Evolutionary conservation across 64 coral and sea anemone genomes (phyloP), one percentile per base, ranked within the genome.

Genomic region (Stichodactyla helianthus): DNA sequence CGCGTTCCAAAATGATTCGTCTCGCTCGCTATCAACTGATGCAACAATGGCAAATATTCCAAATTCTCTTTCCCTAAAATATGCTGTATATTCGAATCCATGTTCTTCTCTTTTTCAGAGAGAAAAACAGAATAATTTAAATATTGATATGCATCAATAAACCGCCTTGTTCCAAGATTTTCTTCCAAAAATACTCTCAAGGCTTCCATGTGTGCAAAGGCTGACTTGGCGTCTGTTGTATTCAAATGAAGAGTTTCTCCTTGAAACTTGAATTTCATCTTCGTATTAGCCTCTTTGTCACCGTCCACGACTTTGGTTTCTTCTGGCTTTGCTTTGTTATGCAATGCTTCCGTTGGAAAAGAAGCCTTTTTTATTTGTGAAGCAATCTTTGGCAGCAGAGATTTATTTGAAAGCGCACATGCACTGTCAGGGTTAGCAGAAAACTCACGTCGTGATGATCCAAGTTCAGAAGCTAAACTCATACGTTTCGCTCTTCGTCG

Each of bases 71-170:
- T 83, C 5, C 90, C 90, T 54, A 92, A 55, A 20, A 92, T 87
- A 17, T 58, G 59, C 60, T 14, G 44, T 13, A 83, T 77, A 70
- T 14, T 76, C 52, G 16, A 12, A 0, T 55, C 79, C 9, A 74
- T 19, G 23, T 71, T 55, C 53, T 81, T 60, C 23, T 82, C 26
- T 22, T 82, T 54, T 15, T 92, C 85, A 22, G 54, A 84, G 10
- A 63, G 27, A 82, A 71, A 54, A 5, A 84, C 71, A 12, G 65
- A 61, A 14, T 82, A 54, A n/a, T 53, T 87, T 31, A 92, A 51
- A 55, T 92, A 92, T 71, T 63, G 84, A 59, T 92, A 92, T 35
- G 86, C 90, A 28, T 85, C 90, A 14, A 86, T 77, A 60, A 92
- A 79, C 28, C 85, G 84, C 10, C 54, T 71, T 77, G 90, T 92